Base-by-base conservation (phyloP, 2,797 vertebrate species). In the Spea hammondii region DNA sequence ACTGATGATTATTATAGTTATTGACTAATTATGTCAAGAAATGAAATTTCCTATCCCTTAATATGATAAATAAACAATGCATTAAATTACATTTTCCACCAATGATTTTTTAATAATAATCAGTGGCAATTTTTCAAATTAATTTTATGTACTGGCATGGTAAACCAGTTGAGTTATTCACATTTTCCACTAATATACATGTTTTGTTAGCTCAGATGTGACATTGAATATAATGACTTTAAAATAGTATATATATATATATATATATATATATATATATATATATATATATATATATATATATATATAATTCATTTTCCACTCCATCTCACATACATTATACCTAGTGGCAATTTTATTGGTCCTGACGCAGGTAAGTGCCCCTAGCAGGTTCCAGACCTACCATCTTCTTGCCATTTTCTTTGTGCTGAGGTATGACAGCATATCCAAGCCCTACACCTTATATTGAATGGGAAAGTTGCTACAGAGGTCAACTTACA, bases 91-190 rank as follows among this genome's bases (percentile, higher is more conserved):
- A 68, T 74, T 68, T 72, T 69, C 70, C 71, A 69, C 53, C 60
- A 54, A 69, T 11, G 45, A 74, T 79, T 71, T 80, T 65, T 65
- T 66, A 76, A 64, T 70, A 64, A 74, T 69, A 57, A 32, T 59
- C 9, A 13, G n/a, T 59, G 55, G 66, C 48, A 45, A 64, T 74
- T 80, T 75, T 49, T 75, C 8, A 75, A 75, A 57, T 65, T 67
- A 50, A 64, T 70, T 75, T 74, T 49, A 80, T 76, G 60, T 76
- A 76, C 50, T 73, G 76, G 65, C 50, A 80, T 80, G 79, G 79
- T 75, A 80, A 76, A 74, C 55, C 75, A 71, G 72, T 76, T 80
- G 76, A 79, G 9, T 57, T 10, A 59, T 65, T 80, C 79, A 80
- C 45, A 76, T 14, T 80, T 80, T 80, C 79, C 79, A 80, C 49